Evolutionary conservation across 2,888 invertebrate species (phyloP), one percentile per base, ranked within the genome.

Genomic region (Gymnocheta viridis): DNA sequence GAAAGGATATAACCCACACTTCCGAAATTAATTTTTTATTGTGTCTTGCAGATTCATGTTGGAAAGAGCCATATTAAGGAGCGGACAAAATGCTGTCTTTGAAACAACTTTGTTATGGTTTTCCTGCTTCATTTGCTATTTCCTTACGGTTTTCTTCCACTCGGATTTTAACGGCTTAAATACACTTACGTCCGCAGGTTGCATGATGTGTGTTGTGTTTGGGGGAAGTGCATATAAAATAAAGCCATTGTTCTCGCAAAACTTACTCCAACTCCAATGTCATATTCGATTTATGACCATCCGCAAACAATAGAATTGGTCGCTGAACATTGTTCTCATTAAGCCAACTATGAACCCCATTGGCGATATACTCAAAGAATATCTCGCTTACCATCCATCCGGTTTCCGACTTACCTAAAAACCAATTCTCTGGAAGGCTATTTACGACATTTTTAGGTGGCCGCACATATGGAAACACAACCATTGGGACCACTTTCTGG

Each of bases 261-360:
- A 86, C 9, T 81, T 47, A 56, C 74, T 84, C n/a, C n/a, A 85
- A 27, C 22, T 79, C 79, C 49, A 67, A 27, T 6, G 67, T 82
- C 56, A 83, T 32, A 19, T 85, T 82, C 1, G 85, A 83, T 49
- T 85, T 86, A 44, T 84, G 83, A 10, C 80, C 76, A 84, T 86
- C 24, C 10, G 12, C 38, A 38, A 38, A 38, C 12, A 85, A 66
- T 5, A 85, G 47, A 51, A 82, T 64, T 35, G 86, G 73, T 10
- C 76, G 44, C 69, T 81, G 62, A 4, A 85, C 54, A 35, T 79
- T 79, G 12, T 73, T 9, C 27, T 82, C 44, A 51, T 32, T 47
- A 17, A 82, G 22, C 74, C 73, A 83, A 54, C 69, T 72, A 69
- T 82, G 60, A 0, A 86, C 73, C 32, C 78, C 35, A 19, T 64